Evolutionary conservation across 2,888 invertebrate species (phyloP), one percentile per base, ranked within the genome.

Genomic region (Heliconius sara): DNA sequence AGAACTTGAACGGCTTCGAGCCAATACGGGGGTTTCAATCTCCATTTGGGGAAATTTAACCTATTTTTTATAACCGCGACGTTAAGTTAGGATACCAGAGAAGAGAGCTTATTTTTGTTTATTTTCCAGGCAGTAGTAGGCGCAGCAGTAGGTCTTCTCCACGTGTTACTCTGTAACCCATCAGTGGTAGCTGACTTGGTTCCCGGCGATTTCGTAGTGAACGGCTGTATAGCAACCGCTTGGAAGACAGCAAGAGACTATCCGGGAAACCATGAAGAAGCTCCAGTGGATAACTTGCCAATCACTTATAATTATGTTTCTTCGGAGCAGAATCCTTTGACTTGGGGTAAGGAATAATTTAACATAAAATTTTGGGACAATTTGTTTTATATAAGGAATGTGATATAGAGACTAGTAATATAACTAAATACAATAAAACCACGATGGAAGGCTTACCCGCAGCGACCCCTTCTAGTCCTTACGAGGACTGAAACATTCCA

Each of bases 271-370:
- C 88, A 90, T 47, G 92, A 93, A 77, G 91, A 90, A 19, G 92
- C 92, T 0, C 91, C 93, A 0, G 84, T 86, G 0, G 92, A 94
- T 22, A 85, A 90, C 0, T 87, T 90, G 0, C 94, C 94, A 0
- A 96, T 97, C 0, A 96, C 98, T 2, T 98, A 98, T 91, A 98
- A 98, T 91, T 98, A 96, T 87, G 97, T 98, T n/a, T 97, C 98
- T 0, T 97, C 98, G 0, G 96, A 96, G 65, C 96, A 98, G 85
- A 97, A 97, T 83, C 97, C 98, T 0, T 95, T 98, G 83, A 97
- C 96, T 16, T 98, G 98, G 97, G 96, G 96, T 86, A 88, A 68
- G 79, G 13, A 65, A 13, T 57, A n/a, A 25, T 65, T 27, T 16
- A 12, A 27, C 27, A 5, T 13, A 27, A 65, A 4, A 3, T 0